Base-by-base conservation (phyloP, 2,888 invertebrate species). In the Tinea pellionella region DNA sequence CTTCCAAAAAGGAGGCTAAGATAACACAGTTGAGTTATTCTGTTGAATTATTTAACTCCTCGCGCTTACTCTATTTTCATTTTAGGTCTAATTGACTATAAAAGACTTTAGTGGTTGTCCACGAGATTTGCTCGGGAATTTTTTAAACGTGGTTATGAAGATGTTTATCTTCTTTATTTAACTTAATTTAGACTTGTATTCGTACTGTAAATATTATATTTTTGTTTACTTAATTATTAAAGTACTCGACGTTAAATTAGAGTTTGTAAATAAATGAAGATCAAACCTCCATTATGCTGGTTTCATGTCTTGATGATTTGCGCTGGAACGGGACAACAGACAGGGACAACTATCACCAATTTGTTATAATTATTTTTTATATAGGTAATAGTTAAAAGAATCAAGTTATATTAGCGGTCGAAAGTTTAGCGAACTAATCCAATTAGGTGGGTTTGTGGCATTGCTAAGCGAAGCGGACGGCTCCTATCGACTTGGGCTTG, bases 381-480 rank as follows among this genome's bases (percentile, higher is more conserved):
- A 24, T 24, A 24, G 3, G 24, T 24, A 6, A 24, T 24, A 24
- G 24, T 24, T 53, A 24, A 53, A 53, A 53, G 53, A 53, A 53
- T 53, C 2, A 24, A 12, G 53, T 53, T 53, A 53, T 53, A 53
- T 53, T 53, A 24, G 53, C 24, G 53, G 53, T 53, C 6, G 8
- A 53, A 59, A 78, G 73, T 79, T 80, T 73, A 68, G 72, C 69
- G 71, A 80, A 80, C 78, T 79, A 81, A 82, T 80, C 78, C 77
- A 81, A 81, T 81, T 80, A 81, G 72, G 24, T 16, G 42, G 67
- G 67, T 62, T 64, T 62, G 63, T 62, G 61, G 63, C 61, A 43
- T 57, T n/a, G n/a, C n/a, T n/a, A n/a, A 62, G 63, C 60, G 61
- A 60, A 41, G 41, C 19, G 42, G 18, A 24, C 53, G 24, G 11